A percentile compares a stretch with the other conserved stretches of the same genome.
phyloP scores from a whole-genome alignment of 30 jellyfish, hydroid and myxozoan genomes.

The Catostylus mosaicus region DNA sequence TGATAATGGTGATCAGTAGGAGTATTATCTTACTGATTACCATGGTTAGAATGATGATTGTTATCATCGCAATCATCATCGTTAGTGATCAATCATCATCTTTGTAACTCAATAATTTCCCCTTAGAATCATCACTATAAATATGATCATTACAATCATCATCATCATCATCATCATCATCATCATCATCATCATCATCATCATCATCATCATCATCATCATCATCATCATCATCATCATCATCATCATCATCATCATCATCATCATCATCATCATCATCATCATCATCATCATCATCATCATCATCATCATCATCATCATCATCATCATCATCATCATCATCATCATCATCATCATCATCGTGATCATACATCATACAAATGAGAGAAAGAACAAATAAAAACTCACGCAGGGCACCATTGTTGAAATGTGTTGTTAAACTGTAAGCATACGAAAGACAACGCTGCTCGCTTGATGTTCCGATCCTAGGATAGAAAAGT shows the following conservation, averaged over 20 bases:
- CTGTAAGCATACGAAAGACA: slow-evolving; percentile 88
- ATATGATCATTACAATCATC: neutral
- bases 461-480: slow-evolving; percentile 73
- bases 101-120: too few relatives aligned
- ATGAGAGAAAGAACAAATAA: neutral
- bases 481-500: slow-evolving; percentile 62
- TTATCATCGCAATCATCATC: too few relatives aligned
- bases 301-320: neutral
- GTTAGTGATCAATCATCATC: too few relatives aligned
- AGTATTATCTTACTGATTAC: too few relatives aligned
- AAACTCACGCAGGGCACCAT: slow-evolving; percentile 97
- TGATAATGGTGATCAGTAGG: too few relatives aligned
- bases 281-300: neutral
- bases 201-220: neutral
- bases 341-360: neutral
- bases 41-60: too few relatives aligned
- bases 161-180: neutral
- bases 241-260: neutral
- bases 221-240: neutral
- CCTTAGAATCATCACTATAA: neutral
- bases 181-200: neutral
- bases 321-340: neutral
- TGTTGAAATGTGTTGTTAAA: slow-evolving; percentile 81
- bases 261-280: neutral
- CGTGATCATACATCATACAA: neutral